phyloP scores from a whole-genome alignment of 2,888 invertebrate genomes.

The Sphaerophoria rueppellii region DNA sequence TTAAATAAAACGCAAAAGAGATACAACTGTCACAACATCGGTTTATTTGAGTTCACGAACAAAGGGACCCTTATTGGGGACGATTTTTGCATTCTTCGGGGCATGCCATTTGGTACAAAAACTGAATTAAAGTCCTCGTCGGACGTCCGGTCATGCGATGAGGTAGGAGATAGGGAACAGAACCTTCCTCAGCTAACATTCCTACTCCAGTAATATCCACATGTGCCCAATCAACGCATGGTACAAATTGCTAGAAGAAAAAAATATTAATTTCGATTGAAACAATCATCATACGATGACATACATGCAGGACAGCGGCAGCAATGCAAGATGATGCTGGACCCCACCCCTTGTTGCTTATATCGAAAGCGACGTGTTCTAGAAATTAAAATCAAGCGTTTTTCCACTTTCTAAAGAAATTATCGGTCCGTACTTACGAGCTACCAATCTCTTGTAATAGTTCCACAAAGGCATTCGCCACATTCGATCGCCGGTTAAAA shows the following conservation, averaged over 20 bases:
- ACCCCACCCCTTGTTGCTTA: conserved; percentile 83
- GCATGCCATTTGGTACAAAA: conserved; percentile 78
- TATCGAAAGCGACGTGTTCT: conserved; percentile 82
- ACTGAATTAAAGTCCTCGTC: conserved; percentile 83
- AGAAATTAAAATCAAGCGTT: not conserved
- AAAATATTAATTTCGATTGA: not conserved
- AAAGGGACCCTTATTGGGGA: not conserved
- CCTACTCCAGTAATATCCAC: conserved; percentile 87
- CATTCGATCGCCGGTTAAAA: conserved; percentile 83
- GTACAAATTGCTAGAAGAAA: conserved; percentile 83
- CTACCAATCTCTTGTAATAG: conserved; percentile 71
- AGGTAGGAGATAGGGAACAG: conserved; percentile 84
- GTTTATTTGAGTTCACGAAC: too few species aligned
- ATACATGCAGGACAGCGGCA: conserved; percentile 84
- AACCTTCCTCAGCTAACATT: conserved; percentile 83
- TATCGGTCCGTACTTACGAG: conserved; percentile 49
- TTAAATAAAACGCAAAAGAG: too few species aligned
- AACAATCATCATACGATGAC: not conserved
- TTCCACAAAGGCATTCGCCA: conserved; percentile 84
- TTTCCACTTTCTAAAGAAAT: not conserved
- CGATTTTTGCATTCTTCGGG: conserved; percentile 49
- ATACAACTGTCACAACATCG: too few species aligned
- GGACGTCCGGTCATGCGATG: conserved; percentile 85
- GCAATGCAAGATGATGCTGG: conserved; percentile 85
- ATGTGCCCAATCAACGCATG: conserved; percentile 86